Conservation (phyloP, 2,797 vertebrate genomes). For the Coluber constrictor region DNA sequence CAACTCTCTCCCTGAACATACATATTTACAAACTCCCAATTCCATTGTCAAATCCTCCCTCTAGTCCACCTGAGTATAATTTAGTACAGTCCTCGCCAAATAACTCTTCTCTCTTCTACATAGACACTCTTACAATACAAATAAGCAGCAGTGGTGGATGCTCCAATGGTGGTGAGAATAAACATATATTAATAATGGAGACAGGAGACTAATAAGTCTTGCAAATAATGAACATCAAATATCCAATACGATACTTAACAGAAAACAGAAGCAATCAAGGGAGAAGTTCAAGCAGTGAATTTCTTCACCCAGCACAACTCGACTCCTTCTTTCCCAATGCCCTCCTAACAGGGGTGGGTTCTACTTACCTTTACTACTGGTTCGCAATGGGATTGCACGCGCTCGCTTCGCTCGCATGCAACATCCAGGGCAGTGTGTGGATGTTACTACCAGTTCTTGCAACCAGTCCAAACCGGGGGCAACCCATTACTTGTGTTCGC, state of each 20-base stretch:
- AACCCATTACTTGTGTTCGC: too few species aligned
- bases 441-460: too few species aligned
- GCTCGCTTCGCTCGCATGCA: too few species aligned
- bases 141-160: neutral
- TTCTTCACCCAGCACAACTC: neutral
- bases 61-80: neutral
- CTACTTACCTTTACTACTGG: too few species aligned
- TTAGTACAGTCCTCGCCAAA: neutral
- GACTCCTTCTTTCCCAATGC: neutral
- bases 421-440: too few species aligned
- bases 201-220: neutral
- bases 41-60: neutral
- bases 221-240: neutral
- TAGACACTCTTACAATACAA: neutral
- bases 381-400: too few species aligned
- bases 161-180: neutral
- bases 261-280: neutral
- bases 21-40: neutral
- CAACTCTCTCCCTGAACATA: neutral
- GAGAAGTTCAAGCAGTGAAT: neutral
- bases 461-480: too few species aligned
- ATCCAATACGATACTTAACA: neutral
- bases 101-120: neutral
- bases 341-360: neutral
- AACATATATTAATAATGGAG: neutral